Base-by-base conservation (phyloP, 64 coral and sea anemone genomes). In the Cladopsammia gracilis region DNA sequence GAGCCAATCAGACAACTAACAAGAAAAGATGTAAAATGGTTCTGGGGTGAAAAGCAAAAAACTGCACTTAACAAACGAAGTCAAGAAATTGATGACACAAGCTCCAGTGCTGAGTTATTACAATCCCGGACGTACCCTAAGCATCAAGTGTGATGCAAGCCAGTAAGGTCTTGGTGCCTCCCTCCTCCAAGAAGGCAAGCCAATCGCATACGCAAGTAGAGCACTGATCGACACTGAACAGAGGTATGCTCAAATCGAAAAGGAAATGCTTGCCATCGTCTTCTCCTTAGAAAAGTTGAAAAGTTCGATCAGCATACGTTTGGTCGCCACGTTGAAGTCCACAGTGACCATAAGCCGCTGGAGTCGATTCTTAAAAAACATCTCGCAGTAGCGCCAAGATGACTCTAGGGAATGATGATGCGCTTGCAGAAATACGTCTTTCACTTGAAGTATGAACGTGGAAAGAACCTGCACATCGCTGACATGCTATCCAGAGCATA, bases 81-180 rank as follows among this genome's bases (percentile, higher is more conserved):
- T 73, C 6, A 88, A 88, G 47, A 25, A 8, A 3, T 10, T 74
- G 9, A 15, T 87, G 0, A 70, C 49, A 20, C 68, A 47, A 22
- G 51, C 66, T 26, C 67, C 85, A 73, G 48, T 87, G 1, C 85
- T n/a, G n/a, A n/a, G n/a, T n/a, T n/a, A n/a, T n/a, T n/a, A n/a
- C n/a, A n/a, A n/a, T n/a, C 43, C 49, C n/a, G 23, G 5, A 0
- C 24, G 22, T 25, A 18, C 48, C 48, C 6, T 88, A 56, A 60
- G 16, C 11, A 73, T 88, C 25, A 44, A 88, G 19, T 88, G 85
- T 73, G 85, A 87, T 58, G 66, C 66, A 10, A 71, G 65, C 48
- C 52, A 71, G 48, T 26, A 20, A 10, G 84, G 84, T 19, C 62
- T 87, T 16, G 84, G 84, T 51, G 48, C 66, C 22, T 18, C 49